Base-by-base conservation (phyloP, 1,140 invertebrate genomes). In the Brachionus paranguensis region DNA sequence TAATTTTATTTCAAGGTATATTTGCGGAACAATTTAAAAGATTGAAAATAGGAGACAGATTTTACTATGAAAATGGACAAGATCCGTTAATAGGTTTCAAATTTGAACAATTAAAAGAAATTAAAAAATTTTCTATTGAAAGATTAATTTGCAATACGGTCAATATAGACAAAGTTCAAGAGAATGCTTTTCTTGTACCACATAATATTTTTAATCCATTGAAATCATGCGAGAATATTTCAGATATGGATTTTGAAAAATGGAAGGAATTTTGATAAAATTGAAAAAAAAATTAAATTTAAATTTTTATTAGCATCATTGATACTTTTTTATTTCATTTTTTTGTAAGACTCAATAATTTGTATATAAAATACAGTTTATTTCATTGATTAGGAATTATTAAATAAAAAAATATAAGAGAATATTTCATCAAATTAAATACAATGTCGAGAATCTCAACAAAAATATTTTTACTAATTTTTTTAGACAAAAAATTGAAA, bases 21-120 rank as follows among this genome's bases (percentile, higher is more conserved):
- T 94, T 98, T 85, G 95, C 94, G 37, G 94, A 95, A 84, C 96
- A 98, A 90, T 97, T 97, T 90, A 90, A 94, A 85, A 94, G 96
- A 87, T 89, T 95, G 24, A 93, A 95, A 85, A 91, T 93, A 85
- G 97, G 96, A 65, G 97, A 99, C 88, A 92, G 96, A 87, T 98
- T 97, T 89, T 99, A 96, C 95, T 98, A 96, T 87, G 96, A 98
- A 78, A 91, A 68, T 50, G 60, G 60, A 29, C 10, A 84, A 17
- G 81, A 84, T 55, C 14, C 60, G 6, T 33, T 2, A 14, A 84
- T 27, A 37, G 37, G 78, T 2, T 81, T 81, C n/a, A 81, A 11
- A 45, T 64, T 81, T 17, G 33, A 29, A 10, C 53, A 81, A 47
- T 14, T 81, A 43, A 68, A 7, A n/a, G 53, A 81, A 29, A 81